phyloP scores from a whole-genome alignment of 2,113 vertebrate species.

The Mesitornis unicolor region DNA sequence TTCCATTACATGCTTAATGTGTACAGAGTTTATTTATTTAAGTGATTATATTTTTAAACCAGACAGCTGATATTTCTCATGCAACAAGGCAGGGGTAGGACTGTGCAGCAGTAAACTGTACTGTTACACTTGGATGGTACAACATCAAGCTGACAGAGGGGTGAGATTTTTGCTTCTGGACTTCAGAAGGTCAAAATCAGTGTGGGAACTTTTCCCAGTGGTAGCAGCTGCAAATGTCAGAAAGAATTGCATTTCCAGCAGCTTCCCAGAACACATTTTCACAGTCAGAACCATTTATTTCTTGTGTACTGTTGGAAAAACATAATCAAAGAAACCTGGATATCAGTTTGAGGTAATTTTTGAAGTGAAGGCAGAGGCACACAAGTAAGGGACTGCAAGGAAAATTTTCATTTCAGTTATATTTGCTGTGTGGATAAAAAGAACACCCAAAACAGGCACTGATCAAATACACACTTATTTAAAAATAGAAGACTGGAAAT shows the following conservation, averaged over 20 bases:
- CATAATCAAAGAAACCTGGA: background rate
- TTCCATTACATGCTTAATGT: background rate
- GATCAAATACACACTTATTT: background rate
- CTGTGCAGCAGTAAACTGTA: background rate
- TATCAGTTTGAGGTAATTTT: background rate
- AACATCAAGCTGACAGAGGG: background rate
- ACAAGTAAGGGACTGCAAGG: background rate
- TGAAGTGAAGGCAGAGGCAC: background rate
- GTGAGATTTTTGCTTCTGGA: slow-evolving; percentile 10
- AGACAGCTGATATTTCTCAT: background rate
- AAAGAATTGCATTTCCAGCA: slow-evolving; percentile 3
- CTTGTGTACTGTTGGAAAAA: background rate
- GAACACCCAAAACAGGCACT: background rate
- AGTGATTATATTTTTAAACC: background rate
- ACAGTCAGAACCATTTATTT: slow-evolving; percentile 1
- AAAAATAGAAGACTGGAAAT: background rate
- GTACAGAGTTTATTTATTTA: background rate
- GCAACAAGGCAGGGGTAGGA: background rate
- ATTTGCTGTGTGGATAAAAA: background rate
- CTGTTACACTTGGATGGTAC: background rate
- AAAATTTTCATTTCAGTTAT: background rate
- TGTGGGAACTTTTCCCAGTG: background rate
- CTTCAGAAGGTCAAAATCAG: slow-evolving; percentile 22
- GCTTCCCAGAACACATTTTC: slow-evolving; percentile 27
- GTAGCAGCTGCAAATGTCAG: slow-evolving; percentile 43